A percentile compares a stretch with the other conserved stretches of the same genome.
Conservation (phyloP, 2,888 invertebrate species). For the Shargacucullia verbasci region DNA sequence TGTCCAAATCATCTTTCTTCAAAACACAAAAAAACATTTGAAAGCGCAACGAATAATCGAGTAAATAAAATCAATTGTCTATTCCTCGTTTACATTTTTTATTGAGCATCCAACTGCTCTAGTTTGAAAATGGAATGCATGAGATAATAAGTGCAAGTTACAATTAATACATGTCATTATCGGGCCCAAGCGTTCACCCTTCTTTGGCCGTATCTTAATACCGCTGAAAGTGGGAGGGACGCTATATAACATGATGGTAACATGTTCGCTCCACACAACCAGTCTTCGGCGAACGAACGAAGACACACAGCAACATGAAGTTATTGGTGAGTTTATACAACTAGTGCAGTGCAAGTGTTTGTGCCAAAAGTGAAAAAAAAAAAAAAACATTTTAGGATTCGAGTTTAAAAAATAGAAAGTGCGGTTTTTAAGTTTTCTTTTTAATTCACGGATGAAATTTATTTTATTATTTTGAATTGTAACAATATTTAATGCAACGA, state of each 20-base stretch:
- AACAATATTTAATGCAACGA: too few species aligned
- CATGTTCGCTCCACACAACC: conserved; percentile 78
- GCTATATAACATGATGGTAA: conserved; percentile 78
- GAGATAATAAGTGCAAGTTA: conserved; percentile 68
- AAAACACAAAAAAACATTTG: conserved; percentile 18
- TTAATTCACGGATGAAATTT: conserved; percentile 5
- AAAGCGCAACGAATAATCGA: conserved; percentile 28
- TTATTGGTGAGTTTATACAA: conserved; percentile 80
- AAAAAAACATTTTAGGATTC: conserved; percentile 39
- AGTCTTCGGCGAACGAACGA: conserved; percentile 85
- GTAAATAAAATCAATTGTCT: conserved; percentile 32
- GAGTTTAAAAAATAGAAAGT: conserved; percentile 46
- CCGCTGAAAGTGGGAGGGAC: conserved; percentile 80
- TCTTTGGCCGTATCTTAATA: conserved; percentile 61
- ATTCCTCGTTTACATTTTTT: conserved; percentile 9
- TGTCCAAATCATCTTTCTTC: conserved; percentile 15
- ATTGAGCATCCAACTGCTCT: conserved; percentile 43
- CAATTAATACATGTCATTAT: conserved; percentile 81
- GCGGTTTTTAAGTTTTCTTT: neutral
- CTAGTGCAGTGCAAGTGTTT: conserved; percentile 61
- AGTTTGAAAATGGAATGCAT: conserved; percentile 52
- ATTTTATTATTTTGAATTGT: too few species aligned
- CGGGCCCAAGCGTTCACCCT: conserved; percentile 65
- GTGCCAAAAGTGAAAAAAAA: conserved; percentile 55
- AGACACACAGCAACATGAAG: conserved; percentile 87